Base-by-base conservation (phyloP, 2,888 invertebrate species). In the Desoria tigrina region DNA sequence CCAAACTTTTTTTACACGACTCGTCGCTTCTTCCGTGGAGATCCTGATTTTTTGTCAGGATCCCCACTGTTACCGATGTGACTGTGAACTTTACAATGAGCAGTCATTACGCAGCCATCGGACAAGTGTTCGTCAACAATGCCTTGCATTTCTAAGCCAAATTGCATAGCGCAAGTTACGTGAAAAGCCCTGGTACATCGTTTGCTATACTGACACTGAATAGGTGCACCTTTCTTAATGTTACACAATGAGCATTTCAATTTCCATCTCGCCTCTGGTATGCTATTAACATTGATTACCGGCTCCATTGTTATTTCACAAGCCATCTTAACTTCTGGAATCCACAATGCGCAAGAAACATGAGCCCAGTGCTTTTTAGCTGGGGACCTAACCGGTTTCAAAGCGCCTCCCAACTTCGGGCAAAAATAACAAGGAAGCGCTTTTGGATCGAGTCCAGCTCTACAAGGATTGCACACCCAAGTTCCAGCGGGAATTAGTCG, bases 161-260 rank as follows among this genome's bases (percentile, higher is more conserved):
- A 16, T 50, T 50, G 45, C 24, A 50, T 56, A 6, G 57, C 63
- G 49, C 63, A 63, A 9, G 63, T 57, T 16, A 63, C 63, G 24
- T 63, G 63, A 26, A 63, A 63, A 6, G 63, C 56, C 18, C n/a
- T 23, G 14, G 45, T 23, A 28, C 57, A 63, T 18, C 50, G 23
- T 39, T 57, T 63, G 37, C 26, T 57, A 32, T 37, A 63, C 16
- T 42, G 32, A 27, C 63, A 63, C 28, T 63, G 63, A 11, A 63
- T 57, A 23, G 56, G 56, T n/a, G 39, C 50, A 1, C 63, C 63
- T 28, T 45, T 39, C 24, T 42, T 23, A 16, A 42, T 42, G n/a
- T 42, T 42, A 55, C 63, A 63, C 1, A 63, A 18, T 32, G 42
- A 45, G 23, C 63, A 63, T 42, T 56, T 63, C 57, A 63, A 45